phyloP scores from a whole-genome alignment of 2,797 vertebrate genomes.

The Tachyglossus aculeatus region DNA sequence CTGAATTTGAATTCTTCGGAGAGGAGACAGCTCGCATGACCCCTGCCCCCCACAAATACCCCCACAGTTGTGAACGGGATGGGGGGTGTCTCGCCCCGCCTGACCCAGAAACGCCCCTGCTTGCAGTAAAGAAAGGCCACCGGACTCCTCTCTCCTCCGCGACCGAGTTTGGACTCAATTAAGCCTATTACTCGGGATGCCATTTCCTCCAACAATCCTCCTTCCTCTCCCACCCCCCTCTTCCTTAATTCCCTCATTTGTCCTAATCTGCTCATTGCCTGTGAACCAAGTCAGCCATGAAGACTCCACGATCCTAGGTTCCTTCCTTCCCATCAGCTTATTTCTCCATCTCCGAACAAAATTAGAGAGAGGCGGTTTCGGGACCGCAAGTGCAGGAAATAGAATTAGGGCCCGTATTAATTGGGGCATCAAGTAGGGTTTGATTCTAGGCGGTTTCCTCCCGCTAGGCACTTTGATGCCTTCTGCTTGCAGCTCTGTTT shows the following conservation, averaged over 20 bases:
- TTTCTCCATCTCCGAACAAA: slow-evolving; percentile 76
- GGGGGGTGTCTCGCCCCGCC: slow-evolving; percentile 7
- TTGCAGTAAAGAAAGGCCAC: slow-evolving; percentile 25
- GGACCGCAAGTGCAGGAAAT: slow-evolving; percentile 83
- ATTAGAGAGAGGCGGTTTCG: slow-evolving; percentile 80
- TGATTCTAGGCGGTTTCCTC: slow-evolving; percentile 84
- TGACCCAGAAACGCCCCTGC: slow-evolving; percentile 24
- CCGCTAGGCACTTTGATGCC: slow-evolving; percentile 83
- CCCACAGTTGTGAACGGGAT: too few relatives aligned
- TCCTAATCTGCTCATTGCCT: slow-evolving; percentile 81
- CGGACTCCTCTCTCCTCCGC: slow-evolving; percentile 43
- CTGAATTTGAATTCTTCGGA: too few relatives aligned
- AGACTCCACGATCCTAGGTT: slow-evolving; percentile 79
- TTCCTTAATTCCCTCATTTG: slow-evolving; percentile 83
- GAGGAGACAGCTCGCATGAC: too few relatives aligned
- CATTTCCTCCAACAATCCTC: slow-evolving; percentile 80
- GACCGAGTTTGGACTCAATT: slow-evolving; percentile 75
- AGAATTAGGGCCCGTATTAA: slow-evolving; percentile 86
- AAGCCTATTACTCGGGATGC: slow-evolving; percentile 81
- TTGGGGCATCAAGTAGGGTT: slow-evolving; percentile 85
- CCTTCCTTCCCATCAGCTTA: slow-evolving; percentile 78
- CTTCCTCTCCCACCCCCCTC: slow-evolving; percentile 71
- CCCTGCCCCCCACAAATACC: too few relatives aligned
- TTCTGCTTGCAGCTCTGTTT: slow-evolving; percentile 80
- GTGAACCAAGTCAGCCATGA: slow-evolving; percentile 80